These are phyloP conservation scores for Cephalophus harveyi DNA, from an alignment of 2,113 vertebrate genomes.

Conservation along the genomic window DNA sequence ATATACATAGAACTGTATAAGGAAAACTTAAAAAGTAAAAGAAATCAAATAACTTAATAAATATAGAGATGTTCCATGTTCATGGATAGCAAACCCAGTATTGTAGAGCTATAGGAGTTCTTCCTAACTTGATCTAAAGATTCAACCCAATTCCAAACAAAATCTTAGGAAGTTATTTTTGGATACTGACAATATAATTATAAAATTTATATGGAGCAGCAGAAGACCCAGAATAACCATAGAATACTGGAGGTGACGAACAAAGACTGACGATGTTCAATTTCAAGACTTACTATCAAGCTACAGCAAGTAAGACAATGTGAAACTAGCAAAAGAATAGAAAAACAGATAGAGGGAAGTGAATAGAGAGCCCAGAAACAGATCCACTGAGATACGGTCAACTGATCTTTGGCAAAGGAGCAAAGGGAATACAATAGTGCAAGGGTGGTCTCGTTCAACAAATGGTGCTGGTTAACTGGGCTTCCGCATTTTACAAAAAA, in stretches of 20 bases:
- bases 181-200: background rate
- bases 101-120: background rate
- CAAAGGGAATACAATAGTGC: background rate
- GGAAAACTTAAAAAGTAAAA: background rate
- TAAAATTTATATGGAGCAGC: background rate
- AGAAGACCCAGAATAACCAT: background rate
- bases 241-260: background rate
- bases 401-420: background rate
- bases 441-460: background rate
- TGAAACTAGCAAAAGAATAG: background rate
- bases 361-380: background rate
- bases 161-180: background rate
- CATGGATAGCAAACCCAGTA: background rate
- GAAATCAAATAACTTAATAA: background rate
- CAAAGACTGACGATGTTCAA: background rate
- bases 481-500: background rate
- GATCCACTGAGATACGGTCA: background rate
- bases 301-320: background rate
- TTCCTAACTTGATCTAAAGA: background rate
- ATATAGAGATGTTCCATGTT: background rate
- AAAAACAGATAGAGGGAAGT: background rate
- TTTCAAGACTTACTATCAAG: background rate
- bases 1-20: background rate
- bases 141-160: background rate
- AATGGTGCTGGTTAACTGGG: background rate